Conservation (phyloP, 2,888 invertebrate genomes). For the Idaea aversata region DNA sequence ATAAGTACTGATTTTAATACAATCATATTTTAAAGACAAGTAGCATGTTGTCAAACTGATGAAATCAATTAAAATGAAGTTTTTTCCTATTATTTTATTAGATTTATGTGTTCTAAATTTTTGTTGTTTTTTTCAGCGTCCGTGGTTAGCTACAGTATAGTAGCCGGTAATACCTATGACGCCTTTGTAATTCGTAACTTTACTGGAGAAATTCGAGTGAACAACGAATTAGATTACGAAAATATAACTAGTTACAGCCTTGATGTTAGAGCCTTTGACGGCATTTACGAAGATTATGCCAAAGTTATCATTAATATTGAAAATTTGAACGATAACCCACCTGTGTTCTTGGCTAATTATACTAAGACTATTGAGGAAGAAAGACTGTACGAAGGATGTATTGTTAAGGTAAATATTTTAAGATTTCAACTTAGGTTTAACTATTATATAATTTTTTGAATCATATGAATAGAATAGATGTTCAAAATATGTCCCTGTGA, state of each 20-base stretch:
- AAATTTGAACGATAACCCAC: conserved; percentile 96
- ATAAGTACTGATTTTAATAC: not conserved
- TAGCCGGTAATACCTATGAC: conserved; percentile 90
- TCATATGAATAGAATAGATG: too few relatives aligned
- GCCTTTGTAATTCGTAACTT: conserved; percentile 92
- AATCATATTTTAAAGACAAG: not conserved
- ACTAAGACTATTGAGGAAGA: conserved; percentile 89
- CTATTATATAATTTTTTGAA: too few relatives aligned
- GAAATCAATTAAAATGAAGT: not conserved
- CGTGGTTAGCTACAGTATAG: conserved; percentile 92
- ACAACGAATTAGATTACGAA: conserved; percentile 90
- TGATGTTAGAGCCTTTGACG: conserved; percentile 92
- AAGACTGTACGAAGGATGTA: conserved; percentile 83
- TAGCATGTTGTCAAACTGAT: too few relatives aligned
- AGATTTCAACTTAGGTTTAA: not conserved
- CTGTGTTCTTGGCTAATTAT: conserved; percentile 88
- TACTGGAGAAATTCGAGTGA: conserved; percentile 92
- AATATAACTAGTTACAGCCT: conserved; percentile 90
- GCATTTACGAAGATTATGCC: conserved; percentile 89
- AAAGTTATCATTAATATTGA: conserved; percentile 91
- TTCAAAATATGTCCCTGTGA: too few relatives aligned
- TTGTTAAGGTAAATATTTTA: conserved; percentile 78
- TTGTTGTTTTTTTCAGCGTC: conserved; percentile 79
- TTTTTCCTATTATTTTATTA: not conserved
- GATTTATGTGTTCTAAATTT: not conserved